A percentile compares a stretch with the other conserved stretches of the same genome.
These are phyloP conservation scores for Herpetotheres cachinnans DNA, from an alignment of 2,113 vertebrate species.

Conservation along the genomic window DNA sequence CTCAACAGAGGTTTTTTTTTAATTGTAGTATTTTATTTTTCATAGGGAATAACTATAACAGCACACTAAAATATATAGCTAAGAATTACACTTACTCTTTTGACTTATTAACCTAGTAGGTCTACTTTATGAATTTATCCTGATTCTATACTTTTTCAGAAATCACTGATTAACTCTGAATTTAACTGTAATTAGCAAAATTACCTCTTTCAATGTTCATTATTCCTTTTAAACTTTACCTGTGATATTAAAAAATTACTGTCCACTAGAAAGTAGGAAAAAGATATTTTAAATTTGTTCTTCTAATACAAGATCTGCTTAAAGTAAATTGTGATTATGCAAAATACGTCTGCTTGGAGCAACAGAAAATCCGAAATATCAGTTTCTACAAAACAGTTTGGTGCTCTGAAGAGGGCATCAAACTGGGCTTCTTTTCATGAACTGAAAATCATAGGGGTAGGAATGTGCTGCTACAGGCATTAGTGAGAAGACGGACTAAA, in stretches of 20 bases:
- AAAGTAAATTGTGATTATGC: not conserved
- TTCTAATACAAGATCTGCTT: not conserved
- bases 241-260: not conserved
- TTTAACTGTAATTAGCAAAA: not conserved
- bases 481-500: not conserved
- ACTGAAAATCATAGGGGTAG: not conserved
- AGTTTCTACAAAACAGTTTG: not conserved
- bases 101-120: not conserved
- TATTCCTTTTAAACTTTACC: not conserved
- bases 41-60: not conserved
- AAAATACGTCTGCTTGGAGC: not conserved
- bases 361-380: not conserved
- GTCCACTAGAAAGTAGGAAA: not conserved
- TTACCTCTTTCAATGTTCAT: not conserved
- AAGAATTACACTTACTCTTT: not conserved
- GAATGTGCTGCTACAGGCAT: not conserved
- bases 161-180: not conserved
- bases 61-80: not conserved
- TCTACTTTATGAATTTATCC: not conserved
- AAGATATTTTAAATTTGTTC: not conserved
- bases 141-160: not conserved
- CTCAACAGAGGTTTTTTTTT: not conserved
- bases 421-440: not conserved
- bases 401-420: not conserved
- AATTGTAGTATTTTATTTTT: not conserved